Percentiles rank a stretch among this genome's conserved stretches.
phyloP scores from a whole-genome alignment of 2,888 invertebrate genomes.

The Elmis aenea region DNA sequence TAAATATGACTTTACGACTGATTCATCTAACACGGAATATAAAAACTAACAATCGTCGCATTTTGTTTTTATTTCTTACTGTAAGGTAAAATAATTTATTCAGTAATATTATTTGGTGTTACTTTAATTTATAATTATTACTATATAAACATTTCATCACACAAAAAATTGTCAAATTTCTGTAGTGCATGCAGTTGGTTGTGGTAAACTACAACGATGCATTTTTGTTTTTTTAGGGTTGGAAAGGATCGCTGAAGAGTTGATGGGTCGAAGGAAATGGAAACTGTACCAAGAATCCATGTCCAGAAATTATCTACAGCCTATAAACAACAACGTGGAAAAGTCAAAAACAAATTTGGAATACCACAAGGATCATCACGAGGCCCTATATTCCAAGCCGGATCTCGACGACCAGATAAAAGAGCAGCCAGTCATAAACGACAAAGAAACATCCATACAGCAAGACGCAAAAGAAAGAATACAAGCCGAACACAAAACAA shows the following conservation, averaged over 20 bases:
- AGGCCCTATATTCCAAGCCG: slow-evolving; percentile 9
- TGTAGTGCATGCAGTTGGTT: too few species aligned
- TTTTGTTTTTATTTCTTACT: too few species aligned
- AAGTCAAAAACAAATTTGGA: slow-evolving; percentile 34
- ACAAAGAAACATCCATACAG: slow-evolving; percentile 13
- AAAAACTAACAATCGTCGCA: too few species aligned
- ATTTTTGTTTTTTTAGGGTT: slow-evolving; percentile 75
- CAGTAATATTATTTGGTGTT: too few species aligned
- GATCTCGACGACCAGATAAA: slow-evolving; percentile 19
- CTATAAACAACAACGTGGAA: slow-evolving; percentile 47
- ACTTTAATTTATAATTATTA: too few species aligned
- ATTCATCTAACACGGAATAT: too few species aligned
- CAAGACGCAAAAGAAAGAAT: slow-evolving; percentile 40
- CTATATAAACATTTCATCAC: too few species aligned
- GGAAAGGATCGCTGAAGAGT: slow-evolving; percentile 95
- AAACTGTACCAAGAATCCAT: slow-evolving; percentile 81
- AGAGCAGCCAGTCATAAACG: slow-evolving; percentile 16
- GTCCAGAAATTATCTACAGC: slow-evolving; percentile 48
- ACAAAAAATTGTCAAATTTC: too few species aligned
- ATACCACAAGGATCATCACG: slow-evolving; percentile 30
- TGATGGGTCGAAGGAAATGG: slow-evolving; percentile 96
- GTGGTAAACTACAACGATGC: too few species aligned
- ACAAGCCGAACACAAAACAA: slow-evolving; percentile 20
- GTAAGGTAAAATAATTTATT: too few species aligned
- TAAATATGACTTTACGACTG: too few species aligned